A percentile compares a stretch with the other conserved stretches of the same genome.
Conservation (phyloP, 2,888 invertebrate genomes). For the Elegia similella region DNA sequence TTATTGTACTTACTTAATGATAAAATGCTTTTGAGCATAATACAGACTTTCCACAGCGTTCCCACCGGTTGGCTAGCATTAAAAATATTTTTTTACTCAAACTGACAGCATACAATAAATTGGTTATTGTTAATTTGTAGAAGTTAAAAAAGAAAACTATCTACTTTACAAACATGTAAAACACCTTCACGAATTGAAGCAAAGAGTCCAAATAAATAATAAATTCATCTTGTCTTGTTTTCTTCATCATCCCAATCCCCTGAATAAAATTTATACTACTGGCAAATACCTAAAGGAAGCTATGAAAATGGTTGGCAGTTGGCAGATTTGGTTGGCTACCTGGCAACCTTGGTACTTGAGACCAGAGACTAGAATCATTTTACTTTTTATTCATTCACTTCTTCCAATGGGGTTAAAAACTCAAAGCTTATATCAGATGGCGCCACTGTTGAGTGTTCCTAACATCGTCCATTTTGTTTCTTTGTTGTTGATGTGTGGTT, state of each 20-base stretch:
- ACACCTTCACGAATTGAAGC: constrained; percentile 25
- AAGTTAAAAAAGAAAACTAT: neutral
- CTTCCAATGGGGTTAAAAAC: too few species aligned
- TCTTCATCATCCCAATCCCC: neutral
- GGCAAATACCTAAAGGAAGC: neutral
- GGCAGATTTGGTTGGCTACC: neutral
- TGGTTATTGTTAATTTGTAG: too few species aligned
- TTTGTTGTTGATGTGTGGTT: too few species aligned
- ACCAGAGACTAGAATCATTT: neutral
- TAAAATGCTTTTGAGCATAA: constrained; percentile 4
- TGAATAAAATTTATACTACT: neutral
- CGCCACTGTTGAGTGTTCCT: too few species aligned
- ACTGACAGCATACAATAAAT: constrained; percentile 56
- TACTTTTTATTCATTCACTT: neutral
- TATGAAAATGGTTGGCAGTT: neutral
- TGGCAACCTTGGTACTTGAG: too few species aligned
- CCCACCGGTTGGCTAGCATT: constrained; percentile 56
- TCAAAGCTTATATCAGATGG: too few species aligned
- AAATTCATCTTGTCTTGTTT: neutral
- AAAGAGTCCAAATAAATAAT: constrained; percentile 8
- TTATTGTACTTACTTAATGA: constrained; percentile 6
- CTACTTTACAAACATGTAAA: neutral
- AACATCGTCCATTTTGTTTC: too few species aligned
- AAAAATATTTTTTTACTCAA: constrained; percentile 36
- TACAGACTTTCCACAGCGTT: constrained; percentile 32